Conservation (phyloP, 1,140 invertebrate genomes). For the Drosophila ercepeae region DNA sequence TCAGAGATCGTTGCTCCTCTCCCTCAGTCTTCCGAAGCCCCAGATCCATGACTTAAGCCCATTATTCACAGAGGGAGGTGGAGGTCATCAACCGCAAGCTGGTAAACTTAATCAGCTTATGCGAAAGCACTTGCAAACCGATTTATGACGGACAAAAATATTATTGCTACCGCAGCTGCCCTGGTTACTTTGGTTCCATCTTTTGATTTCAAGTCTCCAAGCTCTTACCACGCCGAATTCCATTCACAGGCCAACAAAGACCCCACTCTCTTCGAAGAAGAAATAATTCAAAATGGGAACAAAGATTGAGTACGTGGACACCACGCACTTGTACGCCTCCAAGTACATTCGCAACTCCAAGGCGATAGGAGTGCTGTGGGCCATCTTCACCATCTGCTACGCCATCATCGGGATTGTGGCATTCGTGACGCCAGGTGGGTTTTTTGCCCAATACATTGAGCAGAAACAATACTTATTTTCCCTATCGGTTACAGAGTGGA, state of each 20-base stretch:
- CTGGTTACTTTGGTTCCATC: conserved; percentile 37
- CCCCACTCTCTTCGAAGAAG: conserved; percentile 2
- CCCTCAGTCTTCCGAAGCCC: conserved; percentile 18
- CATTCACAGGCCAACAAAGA: conserved; percentile 49
- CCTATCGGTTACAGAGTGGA: conserved; percentile 89
- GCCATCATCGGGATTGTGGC: conserved; percentile 97
- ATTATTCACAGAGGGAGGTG: conserved; percentile 48
- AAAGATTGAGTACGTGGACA: conserved; percentile 95
- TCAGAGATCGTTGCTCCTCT: conserved; percentile 20
- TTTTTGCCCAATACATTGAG: background rate
- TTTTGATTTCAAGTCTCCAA: conserved; percentile 37
- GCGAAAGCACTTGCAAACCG: conserved; percentile 26
- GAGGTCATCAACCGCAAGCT: conserved; percentile 70
- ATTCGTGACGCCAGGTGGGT: conserved; percentile 92
- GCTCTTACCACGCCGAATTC: conserved; percentile 48
- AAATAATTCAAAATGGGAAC: conserved; percentile 88
- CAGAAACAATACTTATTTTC: background rate
- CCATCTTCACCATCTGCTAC: conserved; percentile 97
- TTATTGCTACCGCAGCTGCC: conserved; percentile 18
- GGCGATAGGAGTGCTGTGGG: conserved; percentile 98
- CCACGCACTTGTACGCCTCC: conserved; percentile 94
- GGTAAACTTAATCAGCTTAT: conserved; percentile 68
- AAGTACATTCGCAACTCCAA: conserved; percentile 98
- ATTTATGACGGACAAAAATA: conserved; percentile 62
- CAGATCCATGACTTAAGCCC: conserved; percentile 19